These are phyloP conservation scores for Polypedilum vanderplanki DNA, from an alignment of 1,140 invertebrate genomes.

Conservation along the genomic window DNA sequence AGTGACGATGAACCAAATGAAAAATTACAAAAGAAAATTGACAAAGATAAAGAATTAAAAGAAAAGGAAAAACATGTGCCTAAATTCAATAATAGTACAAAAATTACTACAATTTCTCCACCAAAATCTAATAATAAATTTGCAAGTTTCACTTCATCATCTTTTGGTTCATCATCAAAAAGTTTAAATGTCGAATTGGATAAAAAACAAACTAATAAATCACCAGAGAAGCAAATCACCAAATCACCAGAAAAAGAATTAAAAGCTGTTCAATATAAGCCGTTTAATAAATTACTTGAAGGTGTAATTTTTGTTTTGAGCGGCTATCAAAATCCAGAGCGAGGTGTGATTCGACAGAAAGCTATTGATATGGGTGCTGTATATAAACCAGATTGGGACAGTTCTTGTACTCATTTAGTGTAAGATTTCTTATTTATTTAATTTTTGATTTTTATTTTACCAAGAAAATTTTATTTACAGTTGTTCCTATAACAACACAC, in stretches of 20 bases:
- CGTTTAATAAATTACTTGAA: conserved; percentile 53
- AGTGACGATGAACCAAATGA: conserved; percentile 47
- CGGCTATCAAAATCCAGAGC: conserved; percentile 76
- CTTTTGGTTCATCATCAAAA: neutral
- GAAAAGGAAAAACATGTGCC: conserved; percentile 31
- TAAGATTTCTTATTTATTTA: conserved; percentile 44
- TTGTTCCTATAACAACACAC: conserved; percentile 83
- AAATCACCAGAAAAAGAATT: conserved; percentile 32
- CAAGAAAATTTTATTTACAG: conserved; percentile 45
- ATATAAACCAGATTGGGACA: conserved; percentile 69
- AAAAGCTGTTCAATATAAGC: conserved; percentile 39
- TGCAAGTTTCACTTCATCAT: neutral
- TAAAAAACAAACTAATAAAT: neutral
- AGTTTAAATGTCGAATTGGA: neutral
- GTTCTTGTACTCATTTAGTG: conserved; percentile 73
- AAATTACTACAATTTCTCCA: neutral
- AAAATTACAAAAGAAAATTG: conserved; percentile 48
- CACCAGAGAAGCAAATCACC: conserved; percentile 9
- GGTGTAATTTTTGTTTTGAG: conserved; percentile 72
- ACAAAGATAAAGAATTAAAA: conserved; percentile 44
- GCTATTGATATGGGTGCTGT: conserved; percentile 72
- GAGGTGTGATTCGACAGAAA: conserved; percentile 58
- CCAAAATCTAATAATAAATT: neutral
- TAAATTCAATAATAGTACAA: neutral
- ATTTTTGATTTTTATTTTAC: conserved; percentile 15